phyloP scores from a whole-genome alignment of 2,888 invertebrate species.

The Hyalella azteca region DNA sequence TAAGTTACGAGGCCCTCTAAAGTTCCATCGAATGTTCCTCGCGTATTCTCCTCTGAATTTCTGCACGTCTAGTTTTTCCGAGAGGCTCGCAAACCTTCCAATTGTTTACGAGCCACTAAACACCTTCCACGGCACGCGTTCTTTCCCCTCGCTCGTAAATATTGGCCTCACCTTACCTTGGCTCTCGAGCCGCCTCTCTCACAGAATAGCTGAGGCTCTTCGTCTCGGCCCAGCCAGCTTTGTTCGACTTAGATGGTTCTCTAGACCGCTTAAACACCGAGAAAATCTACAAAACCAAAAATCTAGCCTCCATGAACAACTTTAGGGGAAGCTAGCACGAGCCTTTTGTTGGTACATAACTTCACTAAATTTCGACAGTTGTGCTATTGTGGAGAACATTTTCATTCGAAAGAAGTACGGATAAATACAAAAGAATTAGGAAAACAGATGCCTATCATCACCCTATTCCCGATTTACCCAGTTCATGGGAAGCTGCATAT shows the following conservation, averaged over 20 bases:
- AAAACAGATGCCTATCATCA: background rate
- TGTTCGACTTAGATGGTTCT: slow-evolving; percentile 36
- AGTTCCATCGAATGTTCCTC: slow-evolving; percentile 26
- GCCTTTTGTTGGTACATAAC: slow-evolving; percentile 27
- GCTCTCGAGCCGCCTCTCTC: slow-evolving; percentile 30
- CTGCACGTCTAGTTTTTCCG: slow-evolving; percentile 36
- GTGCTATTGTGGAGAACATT: background rate
- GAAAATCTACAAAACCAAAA: slow-evolving; percentile 30
- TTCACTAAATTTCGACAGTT: slow-evolving; percentile 23
- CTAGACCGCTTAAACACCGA: slow-evolving; percentile 22
- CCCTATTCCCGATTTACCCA: slow-evolving; percentile 32
- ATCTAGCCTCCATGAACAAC: slow-evolving; percentile 26
- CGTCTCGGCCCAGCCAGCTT: slow-evolving; percentile 27
- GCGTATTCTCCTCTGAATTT: slow-evolving; percentile 36
- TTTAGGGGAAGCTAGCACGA: slow-evolving; percentile 31
- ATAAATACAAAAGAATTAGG: background rate
- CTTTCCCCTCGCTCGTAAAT: slow-evolving; percentile 35
- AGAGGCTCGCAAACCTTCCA: slow-evolving; percentile 32
- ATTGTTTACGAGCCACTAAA: slow-evolving; percentile 36
- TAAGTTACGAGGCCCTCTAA: slow-evolving; percentile 24
- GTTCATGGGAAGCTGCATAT: slow-evolving; percentile 39
- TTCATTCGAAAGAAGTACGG: background rate
- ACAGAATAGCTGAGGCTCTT: slow-evolving; percentile 34
- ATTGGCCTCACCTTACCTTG: slow-evolving; percentile 35
- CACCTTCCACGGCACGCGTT: slow-evolving; percentile 35